Percentiles rank a stretch among this genome's conserved stretches.
Evolutionary conservation across 1,140 invertebrate species (phyloP).

Genomic region (Cotesia glomerata): DNA sequence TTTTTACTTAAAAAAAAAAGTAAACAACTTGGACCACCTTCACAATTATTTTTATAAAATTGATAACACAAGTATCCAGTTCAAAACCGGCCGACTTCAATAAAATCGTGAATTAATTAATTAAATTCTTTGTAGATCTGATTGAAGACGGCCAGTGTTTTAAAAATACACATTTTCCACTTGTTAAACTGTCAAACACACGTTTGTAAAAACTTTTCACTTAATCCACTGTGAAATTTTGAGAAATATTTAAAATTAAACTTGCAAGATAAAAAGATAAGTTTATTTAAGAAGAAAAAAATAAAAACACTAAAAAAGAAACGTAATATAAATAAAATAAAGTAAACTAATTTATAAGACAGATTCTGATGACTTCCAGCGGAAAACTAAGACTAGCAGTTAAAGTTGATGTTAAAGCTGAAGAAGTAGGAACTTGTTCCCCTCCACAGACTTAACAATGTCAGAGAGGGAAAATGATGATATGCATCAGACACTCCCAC

Average conservation of each 20-base stretch:
- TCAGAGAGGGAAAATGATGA: neutral
- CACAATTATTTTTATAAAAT: constrained; percentile 26
- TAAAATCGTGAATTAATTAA: neutral
- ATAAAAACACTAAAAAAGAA: neutral
- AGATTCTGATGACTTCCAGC: constrained; percentile 35
- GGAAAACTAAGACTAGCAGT: constrained; percentile 44
- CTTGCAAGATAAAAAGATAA: no score
- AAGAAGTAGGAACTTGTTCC: constrained; percentile 28
- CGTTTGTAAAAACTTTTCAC: neutral
- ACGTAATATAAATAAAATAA: neutral
- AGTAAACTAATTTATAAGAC: neutral
- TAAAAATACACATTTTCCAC: neutral
- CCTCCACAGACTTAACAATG: constrained; percentile 5
- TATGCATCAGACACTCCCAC: neutral
- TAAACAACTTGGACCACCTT: constrained; percentile 46
- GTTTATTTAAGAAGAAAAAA: neutral
- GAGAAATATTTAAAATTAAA: no score
- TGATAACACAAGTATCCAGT: constrained; percentile 43
- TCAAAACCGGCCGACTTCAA: constrained; percentile 48
- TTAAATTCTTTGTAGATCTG: constrained; percentile 13
- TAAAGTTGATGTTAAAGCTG: constrained; percentile 30
- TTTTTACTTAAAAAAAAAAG: constrained; percentile 5
- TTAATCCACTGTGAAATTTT: no score
- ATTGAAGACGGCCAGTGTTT: constrained; percentile 41
- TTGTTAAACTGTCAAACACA: constrained; percentile 32